Conservation (phyloP, 1,140 invertebrate species). For the Nomia melanderi region DNA sequence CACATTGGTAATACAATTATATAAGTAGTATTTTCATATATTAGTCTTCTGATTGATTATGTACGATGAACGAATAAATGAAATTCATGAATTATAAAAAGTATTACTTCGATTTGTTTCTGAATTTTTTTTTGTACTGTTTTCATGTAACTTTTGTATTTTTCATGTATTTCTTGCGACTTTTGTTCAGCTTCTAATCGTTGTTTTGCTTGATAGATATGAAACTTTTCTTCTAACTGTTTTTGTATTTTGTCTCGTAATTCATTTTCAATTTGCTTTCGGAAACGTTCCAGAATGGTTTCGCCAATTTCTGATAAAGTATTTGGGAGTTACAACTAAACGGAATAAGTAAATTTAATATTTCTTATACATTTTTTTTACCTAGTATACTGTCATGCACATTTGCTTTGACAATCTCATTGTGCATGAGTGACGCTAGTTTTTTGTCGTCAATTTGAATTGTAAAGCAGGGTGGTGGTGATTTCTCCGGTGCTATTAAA, state of each 20-base stretch:
- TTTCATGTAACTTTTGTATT: conserved; percentile 64
- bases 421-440: neutral
- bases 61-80: too few species aligned
- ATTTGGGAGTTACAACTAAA: neutral
- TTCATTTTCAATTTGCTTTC: conserved; percentile 66
- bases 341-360: neutral
- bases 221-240: conserved; percentile 66
- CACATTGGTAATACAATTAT: too few species aligned
- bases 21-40: too few species aligned
- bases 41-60: too few species aligned
- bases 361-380: conserved; percentile 31
- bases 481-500: conserved; percentile 38
- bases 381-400: conserved; percentile 78
- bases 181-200: conserved; percentile 51
- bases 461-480: conserved; percentile 17
- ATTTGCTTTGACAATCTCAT: conserved; percentile 71
- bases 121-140: conserved; percentile 63
- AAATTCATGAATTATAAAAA: neutral
- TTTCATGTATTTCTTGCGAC: conserved; percentile 43
- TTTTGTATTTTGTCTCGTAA: conserved; percentile 62
- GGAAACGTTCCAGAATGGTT: conserved; percentile 61
- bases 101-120: conserved; percentile 56
- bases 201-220: conserved; percentile 66
- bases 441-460: neutral
- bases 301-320: conserved; percentile 56